Conservation (phyloP, 2,888 invertebrate species). For the Ichneumon xanthorius region DNA sequence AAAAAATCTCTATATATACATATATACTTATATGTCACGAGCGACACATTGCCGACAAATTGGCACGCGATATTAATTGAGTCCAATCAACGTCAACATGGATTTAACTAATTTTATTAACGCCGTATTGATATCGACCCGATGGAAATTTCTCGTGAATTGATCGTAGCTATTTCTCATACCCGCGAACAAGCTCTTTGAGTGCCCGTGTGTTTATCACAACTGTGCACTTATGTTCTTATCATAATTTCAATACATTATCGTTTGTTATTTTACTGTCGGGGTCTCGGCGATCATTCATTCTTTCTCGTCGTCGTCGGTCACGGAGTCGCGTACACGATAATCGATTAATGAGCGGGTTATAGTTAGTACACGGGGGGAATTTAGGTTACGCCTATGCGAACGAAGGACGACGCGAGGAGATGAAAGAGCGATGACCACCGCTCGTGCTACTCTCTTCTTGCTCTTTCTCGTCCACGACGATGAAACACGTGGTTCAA, state of each 20-base stretch:
- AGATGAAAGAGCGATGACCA: constrained; percentile 64
- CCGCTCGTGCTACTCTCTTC: constrained; percentile 10
- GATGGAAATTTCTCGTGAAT: not conserved
- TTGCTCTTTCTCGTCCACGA: not conserved
- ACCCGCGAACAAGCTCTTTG: constrained; percentile 20
- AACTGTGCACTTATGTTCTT: constrained; percentile 36
- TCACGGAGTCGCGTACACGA: constrained; percentile 17
- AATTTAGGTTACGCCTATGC: constrained; percentile 70
- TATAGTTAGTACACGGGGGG: constrained; percentile 52
- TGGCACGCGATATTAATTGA: constrained; percentile 44
- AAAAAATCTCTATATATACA: not conserved
- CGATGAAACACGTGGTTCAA: constrained; percentile 13
- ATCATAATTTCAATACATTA: constrained; percentile 60
- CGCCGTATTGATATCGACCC: constrained; percentile 32
- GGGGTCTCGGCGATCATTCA: constrained; percentile 49
- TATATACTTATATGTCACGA: not conserved
- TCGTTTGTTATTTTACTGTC: constrained; percentile 45
- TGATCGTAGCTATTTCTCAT: constrained; percentile 23
- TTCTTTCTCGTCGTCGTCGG: constrained; percentile 38
- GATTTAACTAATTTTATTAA: constrained; percentile 39
- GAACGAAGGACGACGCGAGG: constrained; percentile 65
- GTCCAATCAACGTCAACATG: constrained; percentile 48
- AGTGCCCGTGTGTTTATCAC: constrained; percentile 6
- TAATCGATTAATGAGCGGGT: constrained; percentile 63
- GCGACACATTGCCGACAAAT: constrained; percentile 41